phyloP scores from a whole-genome alignment of 2,113 vertebrate genomes.

The Carollia perspicillata region DNA sequence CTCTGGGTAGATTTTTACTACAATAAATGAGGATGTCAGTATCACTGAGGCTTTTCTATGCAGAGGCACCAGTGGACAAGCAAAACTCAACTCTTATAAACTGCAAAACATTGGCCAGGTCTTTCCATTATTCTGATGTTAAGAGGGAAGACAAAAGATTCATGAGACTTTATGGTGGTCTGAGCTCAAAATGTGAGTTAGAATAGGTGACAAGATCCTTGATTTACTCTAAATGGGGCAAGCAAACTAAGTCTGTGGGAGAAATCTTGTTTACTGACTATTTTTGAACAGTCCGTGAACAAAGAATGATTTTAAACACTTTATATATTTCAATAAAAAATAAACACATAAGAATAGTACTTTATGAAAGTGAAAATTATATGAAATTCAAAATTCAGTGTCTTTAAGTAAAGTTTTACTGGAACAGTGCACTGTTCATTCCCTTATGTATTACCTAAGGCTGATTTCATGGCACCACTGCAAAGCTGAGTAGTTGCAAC shows the following conservation, averaged over 20 bases:
- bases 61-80: not conserved
- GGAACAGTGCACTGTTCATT: not conserved
- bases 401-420: not conserved
- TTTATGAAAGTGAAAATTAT: not conserved
- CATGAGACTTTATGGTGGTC: not conserved
- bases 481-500: fast-evolving
- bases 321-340: not conserved
- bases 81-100: not conserved
- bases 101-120: not conserved
- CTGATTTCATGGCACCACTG: not conserved
- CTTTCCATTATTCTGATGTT: not conserved
- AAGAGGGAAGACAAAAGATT: not conserved
- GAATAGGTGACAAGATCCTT: not conserved
- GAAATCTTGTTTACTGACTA: not conserved
- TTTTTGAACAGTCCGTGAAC: not conserved
- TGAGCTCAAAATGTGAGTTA: not conserved
- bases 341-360: not conserved
- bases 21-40: not conserved
- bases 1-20: not conserved
- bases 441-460: not conserved
- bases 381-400: not conserved
- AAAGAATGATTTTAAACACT: not conserved
- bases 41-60: not conserved
- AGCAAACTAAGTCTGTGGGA: not conserved
- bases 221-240: not conserved